Evolutionary conservation across 2,113 vertebrate species (phyloP).

Genomic region (Hypomesus transpacificus): DNA sequence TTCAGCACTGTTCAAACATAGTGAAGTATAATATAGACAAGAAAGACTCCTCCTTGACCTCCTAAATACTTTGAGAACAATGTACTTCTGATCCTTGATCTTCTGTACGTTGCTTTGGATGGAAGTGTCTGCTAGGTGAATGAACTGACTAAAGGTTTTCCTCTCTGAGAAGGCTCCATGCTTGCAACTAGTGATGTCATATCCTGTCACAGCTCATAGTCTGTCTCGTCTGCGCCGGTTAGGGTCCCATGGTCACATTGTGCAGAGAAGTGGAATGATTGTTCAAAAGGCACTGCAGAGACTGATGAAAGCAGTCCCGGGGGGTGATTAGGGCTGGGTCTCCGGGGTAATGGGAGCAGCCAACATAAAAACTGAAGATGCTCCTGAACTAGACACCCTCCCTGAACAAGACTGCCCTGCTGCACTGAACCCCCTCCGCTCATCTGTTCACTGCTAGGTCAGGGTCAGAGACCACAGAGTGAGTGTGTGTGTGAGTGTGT

Average conservation of each 20-base stretch:
- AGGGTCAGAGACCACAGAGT: no score
- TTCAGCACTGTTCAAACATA: conserved; percentile 1
- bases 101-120: neutral
- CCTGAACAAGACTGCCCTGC: no score
- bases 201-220: conserved; percentile 16
- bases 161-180: conserved; percentile 32
- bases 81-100: neutral
- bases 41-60: no score
- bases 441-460: no score
- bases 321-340: conserved; percentile 72
- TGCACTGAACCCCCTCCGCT: no score
- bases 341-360: conserved; percentile 51
- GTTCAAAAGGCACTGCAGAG: conserved; percentile 67
- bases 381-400: no score
- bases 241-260: conserved; percentile 54
- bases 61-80: no score
- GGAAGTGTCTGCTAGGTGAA: no score
- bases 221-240: conserved; percentile 21
- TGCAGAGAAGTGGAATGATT: conserved; percentile 68
- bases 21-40: no score
- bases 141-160: conserved; percentile 1
- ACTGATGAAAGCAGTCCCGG: conserved; percentile 68
- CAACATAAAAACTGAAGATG: neutral
- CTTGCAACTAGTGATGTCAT: conserved; percentile 29
- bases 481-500: no score